These are phyloP conservation scores for Tetrax tetrax DNA, from an alignment of 2,113 vertebrate species.

Conservation along the genomic window DNA sequence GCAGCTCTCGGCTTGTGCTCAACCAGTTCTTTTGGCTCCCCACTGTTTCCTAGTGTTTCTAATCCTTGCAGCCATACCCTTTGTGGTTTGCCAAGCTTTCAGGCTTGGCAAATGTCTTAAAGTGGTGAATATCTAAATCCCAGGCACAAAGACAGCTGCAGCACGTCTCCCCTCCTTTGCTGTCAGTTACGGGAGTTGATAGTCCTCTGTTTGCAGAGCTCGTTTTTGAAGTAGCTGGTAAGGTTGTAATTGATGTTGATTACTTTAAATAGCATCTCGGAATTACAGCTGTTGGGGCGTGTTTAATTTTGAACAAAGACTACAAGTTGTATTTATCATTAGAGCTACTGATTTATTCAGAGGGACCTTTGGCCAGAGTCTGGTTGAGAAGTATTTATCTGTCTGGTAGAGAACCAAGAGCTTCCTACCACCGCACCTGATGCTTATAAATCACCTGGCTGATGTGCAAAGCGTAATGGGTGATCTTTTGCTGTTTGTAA, in stretches of 20 bases:
- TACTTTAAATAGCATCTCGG: background rate
- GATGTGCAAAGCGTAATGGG: background rate
- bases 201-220: background rate
- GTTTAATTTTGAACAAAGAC: constrained; percentile 31
- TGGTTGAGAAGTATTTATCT: background rate
- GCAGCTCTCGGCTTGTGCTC: background rate
- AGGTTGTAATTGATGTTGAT: background rate
- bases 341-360: background rate
- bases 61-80: background rate
- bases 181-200: background rate
- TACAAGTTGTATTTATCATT: background rate
- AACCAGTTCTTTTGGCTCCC: background rate
- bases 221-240: background rate
- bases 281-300: background rate
- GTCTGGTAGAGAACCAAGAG: background rate
- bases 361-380: background rate
- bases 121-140: background rate
- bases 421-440: background rate
- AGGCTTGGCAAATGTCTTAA: background rate
- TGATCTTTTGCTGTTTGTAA: background rate
- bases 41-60: background rate
- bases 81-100: background rate
- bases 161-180: background rate
- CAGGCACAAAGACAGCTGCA: background rate
- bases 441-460: background rate